Conservation (phyloP, 2,113 vertebrate species). For the Paradoxurus hermaphroditus region DNA sequence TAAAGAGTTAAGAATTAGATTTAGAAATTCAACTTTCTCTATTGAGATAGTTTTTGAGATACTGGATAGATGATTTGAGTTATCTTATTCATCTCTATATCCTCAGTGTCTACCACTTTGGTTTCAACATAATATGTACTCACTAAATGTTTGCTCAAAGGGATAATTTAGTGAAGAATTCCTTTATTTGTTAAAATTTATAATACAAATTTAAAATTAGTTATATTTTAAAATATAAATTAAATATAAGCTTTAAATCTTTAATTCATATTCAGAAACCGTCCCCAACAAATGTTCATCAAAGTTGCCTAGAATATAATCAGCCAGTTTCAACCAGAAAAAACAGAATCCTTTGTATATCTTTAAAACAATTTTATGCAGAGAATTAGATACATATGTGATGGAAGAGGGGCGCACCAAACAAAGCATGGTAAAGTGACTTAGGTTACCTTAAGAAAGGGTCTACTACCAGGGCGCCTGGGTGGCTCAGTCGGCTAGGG, state of each 20-base stretch:
- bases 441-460: neutral
- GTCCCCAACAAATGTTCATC: neutral
- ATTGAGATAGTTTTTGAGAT: neutral
- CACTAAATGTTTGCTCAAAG: neutral
- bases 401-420: neutral
- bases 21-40: constrained; percentile 13
- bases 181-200: constrained; percentile 15
- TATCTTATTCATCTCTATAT: neutral
- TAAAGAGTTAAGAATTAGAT: neutral
- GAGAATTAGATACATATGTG: neutral
- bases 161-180: neutral
- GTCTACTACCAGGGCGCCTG: neutral
- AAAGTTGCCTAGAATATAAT: neutral
- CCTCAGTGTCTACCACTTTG: neutral
- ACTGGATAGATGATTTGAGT: neutral
- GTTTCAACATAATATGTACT: neutral
- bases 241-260: neutral
- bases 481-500: no score
- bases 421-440: neutral
- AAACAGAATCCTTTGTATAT: neutral
- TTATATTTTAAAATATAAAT: neutral
- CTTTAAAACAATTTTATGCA: neutral
- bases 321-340: neutral
- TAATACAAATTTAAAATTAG: neutral
- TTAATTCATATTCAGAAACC: constrained; percentile 23